Base-by-base conservation (phyloP, 2,797 vertebrate genomes). In the Halcyon smyrnensis region DNA sequence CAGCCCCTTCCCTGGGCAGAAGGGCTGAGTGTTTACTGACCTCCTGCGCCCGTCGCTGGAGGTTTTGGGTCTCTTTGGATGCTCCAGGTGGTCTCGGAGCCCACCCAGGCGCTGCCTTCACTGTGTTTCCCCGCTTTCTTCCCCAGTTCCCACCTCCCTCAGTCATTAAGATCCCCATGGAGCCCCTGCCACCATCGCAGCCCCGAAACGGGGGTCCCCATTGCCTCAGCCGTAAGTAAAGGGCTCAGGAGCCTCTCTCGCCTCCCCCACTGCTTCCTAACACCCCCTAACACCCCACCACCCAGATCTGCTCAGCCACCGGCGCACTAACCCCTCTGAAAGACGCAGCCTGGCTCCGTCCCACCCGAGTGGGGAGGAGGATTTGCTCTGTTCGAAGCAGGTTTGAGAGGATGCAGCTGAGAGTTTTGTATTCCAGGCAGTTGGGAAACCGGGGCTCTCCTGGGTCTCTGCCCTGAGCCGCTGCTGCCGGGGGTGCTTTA, bases 61-160 rank as follows among this genome's bases (percentile, higher is more conserved):
- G 11, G 24, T 67, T 45, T 27, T 1, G 10, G 27, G 36, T 46
- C 18, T 24, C 24, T 62, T 36, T 27, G 74, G 37, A 51, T 28
- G 84, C 79, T 91, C 79, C 74, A 6, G 87, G 70, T 1, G 8
- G 7, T 59, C 25, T 64, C 20, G 2, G 74, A 57, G 56, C 64
- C 34, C 21, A 11, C 5, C 32, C 65, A 34, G 63, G 59, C 0
- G 0, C 24, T 16, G 23, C 71, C 82, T 96, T 98, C 83, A 97
- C 65, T 62, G 4, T 28, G 48, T 95, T 92, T 96, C 96, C 95
- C 95, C 37, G 0, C 89, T 96, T 96, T 97, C 76, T 95, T 96
- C 97, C 94, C 96, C 96, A 96, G 96, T 97, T 98, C 95, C 97
- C 96, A 96, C 78, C 96, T 97, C 97, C 97, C 97, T 97, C 98